Evolutionary conservation across 2,888 invertebrate genomes (phyloP).

Genomic region (Phoronis australis): DNA sequence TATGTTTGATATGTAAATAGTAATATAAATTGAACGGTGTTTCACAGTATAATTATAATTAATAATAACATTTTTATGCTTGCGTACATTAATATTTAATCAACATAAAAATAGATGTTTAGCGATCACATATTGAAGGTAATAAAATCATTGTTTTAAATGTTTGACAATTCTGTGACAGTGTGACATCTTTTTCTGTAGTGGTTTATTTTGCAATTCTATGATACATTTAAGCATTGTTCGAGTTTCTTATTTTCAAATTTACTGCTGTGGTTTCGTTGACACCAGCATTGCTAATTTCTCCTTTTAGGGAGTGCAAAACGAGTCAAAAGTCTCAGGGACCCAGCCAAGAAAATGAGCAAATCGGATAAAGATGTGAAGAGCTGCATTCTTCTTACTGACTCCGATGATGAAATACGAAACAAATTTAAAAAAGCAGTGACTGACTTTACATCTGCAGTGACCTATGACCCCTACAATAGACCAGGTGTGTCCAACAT

Average conservation of each 20-base stretch:
- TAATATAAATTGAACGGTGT: no score
- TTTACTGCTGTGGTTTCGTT: no score
- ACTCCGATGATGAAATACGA: slow-evolving; percentile 65
- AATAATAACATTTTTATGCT: neutral
- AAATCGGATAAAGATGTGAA: slow-evolving; percentile 81
- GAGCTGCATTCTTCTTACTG: slow-evolving; percentile 74
- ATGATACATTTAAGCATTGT: no score
- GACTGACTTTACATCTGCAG: slow-evolving; percentile 77
- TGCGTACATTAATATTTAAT: neutral
- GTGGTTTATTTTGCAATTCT: no score
- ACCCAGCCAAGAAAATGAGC: slow-evolving; percentile 93
- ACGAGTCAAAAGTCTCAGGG: slow-evolving; percentile 72
- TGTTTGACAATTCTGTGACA: neutral
- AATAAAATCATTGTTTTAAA: neutral
- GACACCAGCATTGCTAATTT: no score
- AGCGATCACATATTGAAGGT: neutral
- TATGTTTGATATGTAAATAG: no score
- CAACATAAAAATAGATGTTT: neutral
- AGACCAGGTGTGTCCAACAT: slow-evolving; percentile 89
- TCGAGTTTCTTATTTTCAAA: no score
- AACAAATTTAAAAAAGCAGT: slow-evolving; percentile 80
- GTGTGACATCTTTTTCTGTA: no score
- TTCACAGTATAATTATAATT: no score
- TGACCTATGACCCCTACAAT: slow-evolving; percentile 72
- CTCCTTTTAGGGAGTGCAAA: no score